These are phyloP conservation scores for Vimba vimba DNA, from an alignment of 2,113 vertebrate species.

Conservation along the genomic window DNA sequence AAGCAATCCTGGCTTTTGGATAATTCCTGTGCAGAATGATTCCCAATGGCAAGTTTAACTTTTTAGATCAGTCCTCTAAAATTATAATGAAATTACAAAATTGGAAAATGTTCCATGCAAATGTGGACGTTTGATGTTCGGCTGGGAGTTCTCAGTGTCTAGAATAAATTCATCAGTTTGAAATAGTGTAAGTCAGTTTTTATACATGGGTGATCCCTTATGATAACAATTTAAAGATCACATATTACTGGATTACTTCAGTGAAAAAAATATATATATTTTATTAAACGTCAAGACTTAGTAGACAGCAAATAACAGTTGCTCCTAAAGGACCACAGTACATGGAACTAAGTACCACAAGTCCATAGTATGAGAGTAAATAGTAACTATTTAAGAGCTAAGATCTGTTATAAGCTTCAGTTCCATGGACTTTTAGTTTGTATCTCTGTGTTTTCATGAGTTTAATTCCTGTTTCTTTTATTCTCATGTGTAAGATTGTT, in stretches of 20 bases:
- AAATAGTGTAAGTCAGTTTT: neutral
- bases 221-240: neutral
- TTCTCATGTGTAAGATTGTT: too few species aligned
- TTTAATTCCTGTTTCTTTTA: too few species aligned
- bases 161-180: neutral
- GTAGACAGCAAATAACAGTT: too few species aligned
- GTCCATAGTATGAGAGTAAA: neutral
- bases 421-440: too few species aligned
- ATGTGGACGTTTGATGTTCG: constrained; percentile 1
- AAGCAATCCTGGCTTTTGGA: neutral
- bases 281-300: neutral
- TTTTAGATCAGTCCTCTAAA: constrained; percentile 5
- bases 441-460: neutral
- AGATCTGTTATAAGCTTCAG: neutral
- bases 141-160: neutral
- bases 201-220: neutral
- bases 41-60: constrained; percentile 15
- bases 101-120: neutral
- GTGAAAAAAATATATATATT: neutral
- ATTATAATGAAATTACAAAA: constrained; percentile 6
- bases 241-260: too few species aligned
- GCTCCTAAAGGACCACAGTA: neutral
- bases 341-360: neutral
- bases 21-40: neutral
- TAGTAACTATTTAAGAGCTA: neutral